Conservation (phyloP, 2,888 invertebrate genomes). For the Clistopyga incitator region DNA sequence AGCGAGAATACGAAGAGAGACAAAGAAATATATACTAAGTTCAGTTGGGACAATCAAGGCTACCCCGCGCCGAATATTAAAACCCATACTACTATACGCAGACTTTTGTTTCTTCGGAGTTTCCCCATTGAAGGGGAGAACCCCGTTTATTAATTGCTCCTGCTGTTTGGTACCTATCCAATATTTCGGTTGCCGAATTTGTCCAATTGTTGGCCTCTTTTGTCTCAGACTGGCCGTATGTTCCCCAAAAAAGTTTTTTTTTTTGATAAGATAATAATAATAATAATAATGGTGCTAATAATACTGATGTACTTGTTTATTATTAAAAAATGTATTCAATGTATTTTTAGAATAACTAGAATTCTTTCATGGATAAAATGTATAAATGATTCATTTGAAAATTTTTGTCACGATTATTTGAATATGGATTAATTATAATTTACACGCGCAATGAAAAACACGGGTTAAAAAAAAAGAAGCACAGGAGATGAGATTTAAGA, state of each 20-base stretch:
- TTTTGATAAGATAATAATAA: not conserved
- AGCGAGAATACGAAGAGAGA: not conserved
- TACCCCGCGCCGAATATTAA: constrained; percentile 42
- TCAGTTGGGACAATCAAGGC: constrained; percentile 46
- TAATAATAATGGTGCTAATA: not conserved
- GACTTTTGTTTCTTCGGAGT: constrained; percentile 44
- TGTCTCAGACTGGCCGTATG: constrained; percentile 18
- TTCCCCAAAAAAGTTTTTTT: not conserved
- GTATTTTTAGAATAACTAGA: not conserved
- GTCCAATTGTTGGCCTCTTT: constrained; percentile 38
- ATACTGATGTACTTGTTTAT: not conserved
- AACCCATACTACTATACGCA: constrained; percentile 30
- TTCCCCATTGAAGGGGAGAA: not conserved
- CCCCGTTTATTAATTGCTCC: constrained; percentile 52
- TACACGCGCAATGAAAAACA: too few relatives aligned
- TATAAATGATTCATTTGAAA: too few relatives aligned
- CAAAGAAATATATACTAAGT: constrained; percentile 29
- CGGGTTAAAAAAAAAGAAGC: too few relatives aligned
- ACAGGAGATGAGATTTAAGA: too few relatives aligned
- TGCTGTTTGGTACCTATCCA: constrained; percentile 36
- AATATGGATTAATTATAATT: too few relatives aligned
- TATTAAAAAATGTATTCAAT: not conserved
- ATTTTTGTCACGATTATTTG: too few relatives aligned
- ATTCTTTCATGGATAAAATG: not conserved
- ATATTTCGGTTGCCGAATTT: constrained; percentile 55